A percentile compares a stretch with the other conserved stretches of the same genome.
Evolutionary conservation across 2,888 invertebrate genomes (phyloP).

Genomic region (Ophion slaviceki): DNA sequence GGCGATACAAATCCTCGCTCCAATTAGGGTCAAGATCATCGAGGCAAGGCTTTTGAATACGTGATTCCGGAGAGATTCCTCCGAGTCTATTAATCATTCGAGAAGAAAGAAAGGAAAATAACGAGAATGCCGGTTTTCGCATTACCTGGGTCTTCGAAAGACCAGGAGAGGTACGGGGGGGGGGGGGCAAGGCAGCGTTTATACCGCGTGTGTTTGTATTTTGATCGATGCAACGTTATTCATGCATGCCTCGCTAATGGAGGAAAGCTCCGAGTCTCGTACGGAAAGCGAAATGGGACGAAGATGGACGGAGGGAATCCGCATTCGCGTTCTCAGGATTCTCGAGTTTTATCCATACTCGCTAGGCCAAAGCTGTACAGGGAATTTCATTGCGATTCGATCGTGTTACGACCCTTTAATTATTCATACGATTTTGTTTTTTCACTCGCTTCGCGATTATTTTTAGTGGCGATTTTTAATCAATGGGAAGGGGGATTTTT

Average conservation of each 20-base stretch:
- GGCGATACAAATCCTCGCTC: conserved; percentile 6
- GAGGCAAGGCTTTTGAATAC: background rate
- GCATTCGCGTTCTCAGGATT: conserved; percentile 33
- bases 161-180: background rate
- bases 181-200: background rate
- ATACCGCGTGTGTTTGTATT: conserved; percentile 8
- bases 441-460: background rate
- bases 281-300: conserved; percentile 26
- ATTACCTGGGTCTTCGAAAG: background rate
- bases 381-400: background rate
- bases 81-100: conserved; percentile 54
- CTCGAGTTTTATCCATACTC: conserved; percentile 6
- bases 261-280: conserved; percentile 37
- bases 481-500: too few species aligned
- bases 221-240: conserved; percentile 60
- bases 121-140: conserved; percentile 8
- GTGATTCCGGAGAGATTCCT: conserved; percentile 29
- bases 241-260: conserved; percentile 61
- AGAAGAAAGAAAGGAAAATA: conserved; percentile 13
- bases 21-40: conserved; percentile 43
- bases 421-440: background rate
- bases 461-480: background rate
- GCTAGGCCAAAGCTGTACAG: too few species aligned
- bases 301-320: conserved; percentile 26
- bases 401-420: background rate